Conservation (phyloP, 2,888 invertebrate genomes). For the Acronicta alni region DNA sequence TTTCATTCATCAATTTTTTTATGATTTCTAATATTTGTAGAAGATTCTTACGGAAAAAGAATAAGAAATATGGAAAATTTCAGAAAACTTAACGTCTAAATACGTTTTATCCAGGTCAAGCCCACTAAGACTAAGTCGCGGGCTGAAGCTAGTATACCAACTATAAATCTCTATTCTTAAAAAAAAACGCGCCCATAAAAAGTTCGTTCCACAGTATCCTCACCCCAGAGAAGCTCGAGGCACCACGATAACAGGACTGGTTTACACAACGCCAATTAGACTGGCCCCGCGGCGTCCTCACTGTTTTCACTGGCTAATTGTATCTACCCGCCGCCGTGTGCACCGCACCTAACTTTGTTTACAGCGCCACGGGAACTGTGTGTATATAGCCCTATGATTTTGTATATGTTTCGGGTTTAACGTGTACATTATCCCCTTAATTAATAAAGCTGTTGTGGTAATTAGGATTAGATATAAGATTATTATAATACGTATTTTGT, state of each 20-base stretch:
- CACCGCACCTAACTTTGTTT: slow-evolving; percentile 52
- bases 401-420: slow-evolving; percentile 29
- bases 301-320: slow-evolving; percentile 82
- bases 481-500: slow-evolving; percentile 8
- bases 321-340: slow-evolving; percentile 60
- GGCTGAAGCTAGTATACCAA: no score
- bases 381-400: slow-evolving; percentile 49
- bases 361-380: slow-evolving; percentile 30
- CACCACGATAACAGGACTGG: slow-evolving; percentile 83
- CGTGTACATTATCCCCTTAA: slow-evolving; percentile 39
- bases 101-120: no score
- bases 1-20: no score
- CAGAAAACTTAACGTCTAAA: no score
- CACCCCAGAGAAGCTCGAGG: slow-evolving; percentile 66
- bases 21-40: no score
- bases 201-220: slow-evolving; percentile 33
- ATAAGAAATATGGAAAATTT: no score
- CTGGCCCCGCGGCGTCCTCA: slow-evolving; percentile 73
- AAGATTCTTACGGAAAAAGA: no score
- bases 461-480: slow-evolving; percentile 13
- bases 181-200: slow-evolving; percentile 3
- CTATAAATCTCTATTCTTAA: no score
- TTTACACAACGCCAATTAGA: slow-evolving; percentile 89
- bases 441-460: slow-evolving; percentile 43
- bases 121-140: no score